Evolutionary conservation across 2,797 vertebrate species (phyloP).

Genomic region (Hypotaenidia philippensis): DNA sequence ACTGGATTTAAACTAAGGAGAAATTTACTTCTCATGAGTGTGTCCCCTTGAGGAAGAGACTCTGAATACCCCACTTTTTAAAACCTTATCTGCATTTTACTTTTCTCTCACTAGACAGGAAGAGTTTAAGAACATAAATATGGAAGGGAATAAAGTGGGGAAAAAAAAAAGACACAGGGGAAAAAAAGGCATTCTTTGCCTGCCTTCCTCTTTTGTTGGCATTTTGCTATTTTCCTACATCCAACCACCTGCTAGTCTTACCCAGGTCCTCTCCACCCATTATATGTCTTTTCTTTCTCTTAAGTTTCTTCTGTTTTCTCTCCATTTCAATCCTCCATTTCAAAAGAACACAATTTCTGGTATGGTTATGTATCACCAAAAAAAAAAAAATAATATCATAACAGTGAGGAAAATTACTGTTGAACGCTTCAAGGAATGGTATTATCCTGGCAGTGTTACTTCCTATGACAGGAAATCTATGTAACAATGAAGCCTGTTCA

Average conservation of each 20-base stretch:
- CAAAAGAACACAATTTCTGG: not conserved
- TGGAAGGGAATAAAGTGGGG: accelerated
- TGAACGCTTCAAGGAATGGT: not conserved
- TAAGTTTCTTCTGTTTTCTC: not conserved
- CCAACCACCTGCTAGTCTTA: not conserved
- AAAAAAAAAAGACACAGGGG: not conserved
- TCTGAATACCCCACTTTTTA: not conserved
- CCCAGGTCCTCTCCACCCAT: not conserved
- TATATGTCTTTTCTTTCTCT: not conserved
- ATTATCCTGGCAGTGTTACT: not conserved
- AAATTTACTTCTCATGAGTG: not conserved
- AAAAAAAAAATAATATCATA: not conserved
- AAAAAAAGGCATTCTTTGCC: not conserved
- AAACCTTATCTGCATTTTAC: not conserved
- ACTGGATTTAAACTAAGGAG: not conserved
- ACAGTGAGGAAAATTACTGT: not conserved
- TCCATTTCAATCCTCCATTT: not conserved
- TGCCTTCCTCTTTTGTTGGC: not conserved
- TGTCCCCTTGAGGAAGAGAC: not conserved
- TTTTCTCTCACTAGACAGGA: not conserved
- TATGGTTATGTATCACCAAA: not conserved
- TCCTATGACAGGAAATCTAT: not conserved
- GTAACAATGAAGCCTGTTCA: not conserved
- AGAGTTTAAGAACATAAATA: not conserved
- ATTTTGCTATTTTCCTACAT: not conserved